Base-by-base conservation (phyloP, 2,888 invertebrate genomes). In the Tricholauxania praeusta region DNA sequence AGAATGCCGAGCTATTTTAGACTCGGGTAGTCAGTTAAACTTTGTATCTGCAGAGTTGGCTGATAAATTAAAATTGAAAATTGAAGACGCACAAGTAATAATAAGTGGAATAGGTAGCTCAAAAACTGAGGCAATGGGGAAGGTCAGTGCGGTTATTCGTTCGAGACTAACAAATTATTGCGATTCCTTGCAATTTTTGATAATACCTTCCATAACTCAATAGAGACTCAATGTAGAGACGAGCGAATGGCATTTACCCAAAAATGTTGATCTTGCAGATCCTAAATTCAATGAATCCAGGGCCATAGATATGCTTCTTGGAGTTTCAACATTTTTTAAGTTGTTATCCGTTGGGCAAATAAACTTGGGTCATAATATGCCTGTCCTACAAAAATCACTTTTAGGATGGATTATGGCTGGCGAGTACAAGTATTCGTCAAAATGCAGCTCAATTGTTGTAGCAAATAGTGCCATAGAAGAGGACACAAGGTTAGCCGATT, bases 1-100 rank as follows among this genome's bases (percentile, higher is more conserved):
- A 53, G 53, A 53, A 17, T 53, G 53, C 15, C 53, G 53, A 53
- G 53, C 15, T 15, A 53, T 53, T 53, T 53, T 53, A 53, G 53
- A 53, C 4, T 53, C 53, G 15, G 53, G 53, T 53, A 53, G 53
- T 19, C 15, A 53, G 53, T 53, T 53, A 53, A 19, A 53, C 15
- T 53, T 53, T 53, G 53, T 53, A 53, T 15, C 53, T 2, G 12
- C 53, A 15, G 15, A 53, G 15, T 53, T 53, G 12, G 53, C 53
- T 53, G 19, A 53, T 10, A 53, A 53, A 53, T 15, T 53, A 15
- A 53, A 53, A 2, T 53, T 53, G 15, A 53, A n/a, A 53, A 53
- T 53, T 53, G 53, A n/a, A 53, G 8, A 10, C 1, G 19, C 53
- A 53, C 53, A 53, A 19, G 15, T n/a, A 53, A 15, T n/a, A 17